Percentiles rank a stretch among this genome's conserved stretches.
Evolutionary conservation across 1,140 invertebrate species (phyloP).

Genomic region (Colletes latitarsis): DNA sequence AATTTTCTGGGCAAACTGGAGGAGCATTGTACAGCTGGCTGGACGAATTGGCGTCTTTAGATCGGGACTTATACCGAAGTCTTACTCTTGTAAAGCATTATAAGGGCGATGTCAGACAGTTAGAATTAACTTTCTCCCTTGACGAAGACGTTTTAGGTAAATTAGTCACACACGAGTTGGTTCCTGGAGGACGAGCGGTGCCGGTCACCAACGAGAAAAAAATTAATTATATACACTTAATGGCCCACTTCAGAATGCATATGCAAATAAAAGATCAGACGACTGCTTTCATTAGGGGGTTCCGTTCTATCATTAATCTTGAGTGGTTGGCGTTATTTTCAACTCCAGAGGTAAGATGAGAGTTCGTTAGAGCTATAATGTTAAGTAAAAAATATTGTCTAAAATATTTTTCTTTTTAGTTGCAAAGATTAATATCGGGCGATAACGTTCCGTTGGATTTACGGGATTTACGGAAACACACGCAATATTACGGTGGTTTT

Average conservation of each 20-base stretch:
- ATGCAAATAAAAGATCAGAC: conserved; percentile 98
- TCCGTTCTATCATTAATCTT: conserved; percentile 95
- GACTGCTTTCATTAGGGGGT: conserved; percentile 97
- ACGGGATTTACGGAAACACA: conserved; percentile 94
- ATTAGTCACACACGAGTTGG: conserved; percentile 93
- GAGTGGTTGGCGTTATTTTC: conserved; percentile 98
- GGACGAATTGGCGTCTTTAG: conserved; percentile 98
- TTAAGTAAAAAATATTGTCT: neutral
- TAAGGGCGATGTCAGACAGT: conserved; percentile 93
- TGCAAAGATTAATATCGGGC: conserved; percentile 94
- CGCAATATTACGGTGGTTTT: conserved; percentile 99
- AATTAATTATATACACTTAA: conserved; percentile 98
- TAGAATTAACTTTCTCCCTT: conserved; percentile 98
- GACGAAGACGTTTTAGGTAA: conserved; percentile 98
- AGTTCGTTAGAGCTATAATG: neutral
- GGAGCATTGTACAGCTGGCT: conserved; percentile 96
- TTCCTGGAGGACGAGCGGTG: conserved; percentile 95
- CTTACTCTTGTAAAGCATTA: conserved; percentile 97
- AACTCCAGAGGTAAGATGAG: conserved; percentile 90
- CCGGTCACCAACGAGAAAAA: conserved; percentile 98
- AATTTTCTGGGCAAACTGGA: conserved; percentile 96
- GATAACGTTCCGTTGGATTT: conserved; percentile 96
- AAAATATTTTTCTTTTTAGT: conserved; percentile 76
- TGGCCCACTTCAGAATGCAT: conserved; percentile 99
- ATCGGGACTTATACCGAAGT: conserved; percentile 97